Percentiles rank a stretch among this genome's conserved stretches.
Evolutionary conservation across 1,140 invertebrate species (phyloP).

Genomic region (Magallana angulata): DNA sequence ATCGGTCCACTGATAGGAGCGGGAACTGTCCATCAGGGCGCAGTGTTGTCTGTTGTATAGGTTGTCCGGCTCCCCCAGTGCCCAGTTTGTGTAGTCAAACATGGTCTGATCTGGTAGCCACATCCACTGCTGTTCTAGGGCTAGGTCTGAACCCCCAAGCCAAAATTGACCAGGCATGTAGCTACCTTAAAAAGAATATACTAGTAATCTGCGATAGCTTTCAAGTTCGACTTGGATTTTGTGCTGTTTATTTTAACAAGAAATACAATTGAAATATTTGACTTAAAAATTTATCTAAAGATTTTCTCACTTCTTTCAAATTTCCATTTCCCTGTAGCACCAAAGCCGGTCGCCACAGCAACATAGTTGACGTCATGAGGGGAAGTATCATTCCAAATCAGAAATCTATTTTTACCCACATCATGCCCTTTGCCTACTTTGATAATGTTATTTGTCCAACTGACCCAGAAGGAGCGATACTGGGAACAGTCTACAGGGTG

Average conservation of each 20-base stretch:
- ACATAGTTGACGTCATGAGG: constrained; percentile 63
- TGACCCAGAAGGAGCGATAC: constrained; percentile 63
- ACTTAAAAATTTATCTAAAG: neutral
- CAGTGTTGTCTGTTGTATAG: constrained; percentile 49
- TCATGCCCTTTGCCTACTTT: constrained; percentile 59
- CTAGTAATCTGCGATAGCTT: too few relatives aligned
- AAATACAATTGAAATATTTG: neutral
- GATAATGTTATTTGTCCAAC: constrained; percentile 60
- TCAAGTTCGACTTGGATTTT: too few relatives aligned
- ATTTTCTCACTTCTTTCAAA: constrained; percentile 50
- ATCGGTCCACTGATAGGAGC: constrained; percentile 52
- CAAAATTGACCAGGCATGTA: constrained; percentile 59
- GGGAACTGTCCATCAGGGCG: constrained; percentile 44
- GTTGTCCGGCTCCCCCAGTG: constrained; percentile 53
- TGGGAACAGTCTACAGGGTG: constrained; percentile 52
- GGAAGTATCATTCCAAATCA: constrained; percentile 59
- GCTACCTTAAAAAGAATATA: constrained; percentile 22
- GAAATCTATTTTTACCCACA: constrained; percentile 58
- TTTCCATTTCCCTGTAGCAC: constrained; percentile 62
- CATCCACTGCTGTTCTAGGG: constrained; percentile 55
- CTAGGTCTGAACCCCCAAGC: constrained; percentile 56
- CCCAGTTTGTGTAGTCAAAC: constrained; percentile 56
- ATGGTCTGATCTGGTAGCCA: constrained; percentile 45
- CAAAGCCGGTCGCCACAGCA: constrained; percentile 66
- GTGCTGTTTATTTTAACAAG: neutral